phyloP scores from a whole-genome alignment of 2,888 invertebrate genomes.

The Pseudococcus viburni region DNA sequence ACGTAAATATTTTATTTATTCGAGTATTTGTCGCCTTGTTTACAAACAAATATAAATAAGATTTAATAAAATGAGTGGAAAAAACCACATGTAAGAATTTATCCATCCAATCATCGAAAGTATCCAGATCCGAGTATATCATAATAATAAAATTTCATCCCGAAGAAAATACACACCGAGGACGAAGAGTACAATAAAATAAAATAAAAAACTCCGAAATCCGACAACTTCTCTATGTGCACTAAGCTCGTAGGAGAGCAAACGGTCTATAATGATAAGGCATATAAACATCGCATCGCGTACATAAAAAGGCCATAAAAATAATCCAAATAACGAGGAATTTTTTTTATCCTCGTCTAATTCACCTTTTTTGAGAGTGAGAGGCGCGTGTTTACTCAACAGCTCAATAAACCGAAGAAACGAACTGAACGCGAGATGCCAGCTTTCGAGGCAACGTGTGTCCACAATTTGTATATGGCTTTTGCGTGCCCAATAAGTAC shows the following conservation, averaged over 20 bases:
- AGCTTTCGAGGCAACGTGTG: neutral
- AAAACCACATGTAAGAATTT: neutral
- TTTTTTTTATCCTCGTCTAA: conserved; percentile 20
- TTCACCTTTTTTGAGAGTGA: neutral
- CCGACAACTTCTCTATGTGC: neutral
- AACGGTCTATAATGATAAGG: conserved; percentile 15
- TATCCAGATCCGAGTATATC: neutral
- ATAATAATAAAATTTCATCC: neutral
- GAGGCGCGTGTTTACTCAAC: conserved; percentile 2
- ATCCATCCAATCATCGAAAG: neutral
- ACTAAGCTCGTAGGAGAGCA: neutral
- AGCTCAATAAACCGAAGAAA: neutral
- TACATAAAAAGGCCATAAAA: conserved; percentile 11
- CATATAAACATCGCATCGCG: neutral
- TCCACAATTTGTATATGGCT: conserved; percentile 1
- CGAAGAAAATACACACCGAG: neutral
- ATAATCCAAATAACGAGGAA: conserved; percentile 25
- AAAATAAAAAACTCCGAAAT: neutral
- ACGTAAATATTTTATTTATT: neutral
- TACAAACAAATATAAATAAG: neutral
- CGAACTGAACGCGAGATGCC: neutral
- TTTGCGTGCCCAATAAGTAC: neutral
- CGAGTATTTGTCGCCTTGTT: neutral
- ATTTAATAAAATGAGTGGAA: neutral
- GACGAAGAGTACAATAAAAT: neutral